phyloP scores from a whole-genome alignment of 2,797 vertebrate species.

The Rhabdomys pumilio region DNA sequence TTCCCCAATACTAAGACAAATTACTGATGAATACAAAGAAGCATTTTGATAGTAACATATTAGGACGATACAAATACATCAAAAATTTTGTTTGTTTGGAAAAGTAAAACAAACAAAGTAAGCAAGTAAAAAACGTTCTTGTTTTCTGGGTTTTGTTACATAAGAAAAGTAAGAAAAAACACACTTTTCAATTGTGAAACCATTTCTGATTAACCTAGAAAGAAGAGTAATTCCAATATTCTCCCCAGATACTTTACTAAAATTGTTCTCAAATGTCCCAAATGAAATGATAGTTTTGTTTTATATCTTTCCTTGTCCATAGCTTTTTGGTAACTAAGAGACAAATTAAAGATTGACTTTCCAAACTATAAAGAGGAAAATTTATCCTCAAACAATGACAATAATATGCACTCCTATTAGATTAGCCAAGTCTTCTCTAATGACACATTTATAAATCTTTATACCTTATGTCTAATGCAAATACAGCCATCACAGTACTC shows the following conservation, averaged over 20 bases:
- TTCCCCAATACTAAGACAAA: conserved; percentile 47
- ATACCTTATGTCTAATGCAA: neutral
- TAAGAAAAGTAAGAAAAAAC: conserved; percentile 51
- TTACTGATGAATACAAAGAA: conserved; percentile 13
- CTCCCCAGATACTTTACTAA: conserved; percentile 42
- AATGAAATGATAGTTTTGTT: conserved; percentile 45
- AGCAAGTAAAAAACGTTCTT: conserved; percentile 42
- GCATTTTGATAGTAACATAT: conserved; percentile 19
- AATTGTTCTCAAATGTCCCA: conserved; percentile 17
- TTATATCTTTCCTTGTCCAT: conserved; percentile 27
- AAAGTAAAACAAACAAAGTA: conserved; percentile 38
- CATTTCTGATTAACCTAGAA: conserved; percentile 23
- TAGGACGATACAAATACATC: conserved; percentile 47
- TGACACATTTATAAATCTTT: neutral
- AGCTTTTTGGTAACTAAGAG: conserved; percentile 48
- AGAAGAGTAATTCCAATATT: conserved; percentile 42
- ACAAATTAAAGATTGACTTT: neutral
- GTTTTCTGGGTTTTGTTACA: conserved; percentile 51
- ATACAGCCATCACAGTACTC: conserved; percentile 10
- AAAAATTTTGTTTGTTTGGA: neutral
- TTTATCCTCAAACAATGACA: conserved; percentile 56
- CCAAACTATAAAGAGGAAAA: conserved; percentile 42
- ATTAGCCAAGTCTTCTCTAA: conserved; percentile 3
- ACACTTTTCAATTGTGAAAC: conserved; percentile 31
- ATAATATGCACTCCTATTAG: neutral